Percentiles rank a stretch among this genome's conserved stretches.
These are phyloP conservation scores for Sylvia borin DNA, from an alignment of 2,797 vertebrate species.

Conservation along the genomic window DNA sequence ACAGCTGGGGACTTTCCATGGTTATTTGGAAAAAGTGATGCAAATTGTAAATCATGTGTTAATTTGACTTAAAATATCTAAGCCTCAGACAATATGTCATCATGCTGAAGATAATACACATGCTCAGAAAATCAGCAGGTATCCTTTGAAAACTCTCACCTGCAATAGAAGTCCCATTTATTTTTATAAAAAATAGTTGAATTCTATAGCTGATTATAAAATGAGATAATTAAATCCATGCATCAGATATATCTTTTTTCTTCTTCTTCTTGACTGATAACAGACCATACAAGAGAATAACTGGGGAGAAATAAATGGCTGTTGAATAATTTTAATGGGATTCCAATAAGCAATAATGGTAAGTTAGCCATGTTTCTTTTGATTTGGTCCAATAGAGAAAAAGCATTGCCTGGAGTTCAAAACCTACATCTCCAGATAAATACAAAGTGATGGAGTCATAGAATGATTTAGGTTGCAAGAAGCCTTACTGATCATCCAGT, in stretches of 20 bases:
- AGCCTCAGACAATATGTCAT: conserved; percentile 4
- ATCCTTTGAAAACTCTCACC: neutral
- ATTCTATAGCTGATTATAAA: neutral
- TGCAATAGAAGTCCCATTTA: neutral
- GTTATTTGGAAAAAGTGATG: conserved; percentile 63
- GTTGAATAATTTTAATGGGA: neutral
- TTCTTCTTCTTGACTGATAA: neutral
- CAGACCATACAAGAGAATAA: neutral
- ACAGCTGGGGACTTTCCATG: conserved; percentile 46
- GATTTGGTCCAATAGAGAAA: neutral
- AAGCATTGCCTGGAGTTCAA: neutral
- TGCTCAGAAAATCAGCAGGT: neutral
- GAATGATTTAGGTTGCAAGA: neutral
- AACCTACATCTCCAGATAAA: neutral
- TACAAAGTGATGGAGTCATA: neutral
- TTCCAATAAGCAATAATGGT: neutral
- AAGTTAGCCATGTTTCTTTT: neutral
- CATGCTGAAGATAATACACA: neutral
- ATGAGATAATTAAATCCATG: neutral
- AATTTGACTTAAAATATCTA: conserved; percentile 12
- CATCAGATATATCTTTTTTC: neutral
- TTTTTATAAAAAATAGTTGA: neutral
- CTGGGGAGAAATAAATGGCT: neutral
- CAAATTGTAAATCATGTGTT: conserved; percentile 5
- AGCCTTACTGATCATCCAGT: neutral